A percentile compares a stretch with the other conserved stretches of the same genome.
Evolutionary conservation across 2,888 invertebrate genomes (phyloP).

Genomic region (Ellobium chinense): DNA sequence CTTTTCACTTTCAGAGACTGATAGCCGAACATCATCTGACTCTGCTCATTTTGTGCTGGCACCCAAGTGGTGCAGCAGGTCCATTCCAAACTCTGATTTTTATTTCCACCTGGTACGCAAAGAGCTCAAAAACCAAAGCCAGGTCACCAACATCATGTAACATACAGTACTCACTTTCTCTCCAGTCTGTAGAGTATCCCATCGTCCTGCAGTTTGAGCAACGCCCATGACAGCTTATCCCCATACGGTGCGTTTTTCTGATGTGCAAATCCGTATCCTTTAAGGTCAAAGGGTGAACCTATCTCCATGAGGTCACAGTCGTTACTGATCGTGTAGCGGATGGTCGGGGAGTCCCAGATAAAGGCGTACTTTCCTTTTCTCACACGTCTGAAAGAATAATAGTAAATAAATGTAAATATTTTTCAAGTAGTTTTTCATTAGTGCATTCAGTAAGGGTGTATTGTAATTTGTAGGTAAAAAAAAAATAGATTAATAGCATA

Average conservation of each 20-base stretch:
- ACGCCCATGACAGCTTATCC: slow-evolving; percentile 67
- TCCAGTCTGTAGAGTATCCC: slow-evolving; percentile 68
- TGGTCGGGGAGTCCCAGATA: slow-evolving; percentile 75
- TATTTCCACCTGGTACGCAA: too few species aligned
- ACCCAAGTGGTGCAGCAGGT: too few species aligned
- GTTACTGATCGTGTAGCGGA: slow-evolving; percentile 66
- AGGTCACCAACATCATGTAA: too few species aligned
- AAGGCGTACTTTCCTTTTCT: slow-evolving; percentile 72
- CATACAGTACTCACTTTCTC: slow-evolving; percentile 66
- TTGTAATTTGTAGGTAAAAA: too few species aligned
- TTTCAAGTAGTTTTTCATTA: too few species aligned
- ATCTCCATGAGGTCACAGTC: slow-evolving; percentile 73
- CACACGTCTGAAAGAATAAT: slow-evolving; percentile 50
- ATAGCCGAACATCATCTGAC: too few species aligned
- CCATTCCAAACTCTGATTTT: too few species aligned
- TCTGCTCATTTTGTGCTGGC: too few species aligned
- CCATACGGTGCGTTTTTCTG: slow-evolving; percentile 66
- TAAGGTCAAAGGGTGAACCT: slow-evolving; percentile 72
- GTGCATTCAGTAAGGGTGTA: too few species aligned
- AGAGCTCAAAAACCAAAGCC: too few species aligned
- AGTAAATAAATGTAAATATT: background rate
- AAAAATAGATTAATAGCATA: too few species aligned
- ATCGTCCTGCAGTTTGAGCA: slow-evolving; percentile 68
- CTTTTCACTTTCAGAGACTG: too few species aligned
- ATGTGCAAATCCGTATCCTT: slow-evolving; percentile 72